Evolutionary conservation across 2,888 invertebrate species (phyloP).

Genomic region (Lycophotia porphyrea): DNA sequence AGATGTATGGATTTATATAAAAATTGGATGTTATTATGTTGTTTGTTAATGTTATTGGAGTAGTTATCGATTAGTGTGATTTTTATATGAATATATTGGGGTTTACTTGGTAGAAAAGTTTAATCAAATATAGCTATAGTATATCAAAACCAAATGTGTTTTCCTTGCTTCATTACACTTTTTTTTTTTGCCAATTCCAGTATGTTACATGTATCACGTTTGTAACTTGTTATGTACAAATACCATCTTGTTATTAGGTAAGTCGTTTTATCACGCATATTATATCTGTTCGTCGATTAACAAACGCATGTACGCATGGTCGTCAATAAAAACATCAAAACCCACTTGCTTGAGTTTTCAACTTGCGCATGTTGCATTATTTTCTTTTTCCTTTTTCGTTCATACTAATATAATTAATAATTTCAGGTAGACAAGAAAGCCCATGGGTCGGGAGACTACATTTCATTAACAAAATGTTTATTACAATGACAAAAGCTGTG

Average conservation of each 20-base stretch:
- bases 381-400: conserved; percentile 83
- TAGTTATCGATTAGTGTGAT: conserved; percentile 89
- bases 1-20: conserved; percentile 80
- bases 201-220: conserved; percentile 57
- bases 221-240: conserved; percentile 60
- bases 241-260: conserved; percentile 75
- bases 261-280: conserved; percentile 73
- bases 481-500: conserved; percentile 78
- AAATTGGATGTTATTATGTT: conserved; percentile 85
- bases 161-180: conserved; percentile 72
- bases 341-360: conserved; percentile 78
- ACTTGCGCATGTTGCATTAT: conserved; percentile 79
- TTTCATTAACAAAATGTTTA: conserved; percentile 85
- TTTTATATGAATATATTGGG: conserved; percentile 91
- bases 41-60: conserved; percentile 90
- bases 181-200: conserved; percentile 59
- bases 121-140: conserved; percentile 88
- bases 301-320: conserved; percentile 83
- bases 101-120: conserved; percentile 90
- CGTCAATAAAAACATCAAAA: conserved; percentile 62
- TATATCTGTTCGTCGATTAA: conserved; percentile 66
- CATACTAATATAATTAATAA: conserved; percentile 90
- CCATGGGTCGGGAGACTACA: conserved; percentile 89
- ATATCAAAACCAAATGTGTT: conserved; percentile 77
- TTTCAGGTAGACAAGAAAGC: conserved; percentile 89